A percentile compares a stretch with the other conserved stretches of the same genome.
phyloP scores from a whole-genome alignment of 1,140 invertebrate genomes.

The Drosophila willistoni region DNA sequence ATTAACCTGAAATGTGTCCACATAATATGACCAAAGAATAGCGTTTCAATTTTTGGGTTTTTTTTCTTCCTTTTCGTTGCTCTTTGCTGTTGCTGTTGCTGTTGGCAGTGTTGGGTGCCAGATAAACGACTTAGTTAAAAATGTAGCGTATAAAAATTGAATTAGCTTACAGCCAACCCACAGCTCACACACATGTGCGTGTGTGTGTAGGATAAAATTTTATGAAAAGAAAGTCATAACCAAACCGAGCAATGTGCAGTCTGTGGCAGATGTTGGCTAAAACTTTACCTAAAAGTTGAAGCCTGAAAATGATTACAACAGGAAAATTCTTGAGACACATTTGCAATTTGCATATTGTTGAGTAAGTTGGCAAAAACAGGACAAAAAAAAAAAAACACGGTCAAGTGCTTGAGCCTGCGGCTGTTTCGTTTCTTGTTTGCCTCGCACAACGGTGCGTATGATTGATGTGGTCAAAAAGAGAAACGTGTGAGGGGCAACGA shows the following conservation, averaged over 20 bases:
- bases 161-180: conserved; percentile 40
- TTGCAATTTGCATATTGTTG: conserved; percentile 74
- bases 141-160: conserved; percentile 58
- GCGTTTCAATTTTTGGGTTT: conserved; percentile 51
- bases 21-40: conserved; percentile 48
- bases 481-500: not conserved
- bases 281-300: conserved; percentile 32
- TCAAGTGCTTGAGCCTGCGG: conserved; percentile 40
- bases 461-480: conserved; percentile 71
- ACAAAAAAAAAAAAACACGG: conserved; percentile 17
- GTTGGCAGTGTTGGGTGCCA: conserved; percentile 54
- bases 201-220: conserved; percentile 4
- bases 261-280: conserved; percentile 40
- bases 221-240: conserved; percentile 51
- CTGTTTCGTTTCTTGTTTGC: conserved; percentile 56
- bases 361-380: conserved; percentile 12
- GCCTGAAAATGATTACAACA: conserved; percentile 11
- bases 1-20: conserved; percentile 59
- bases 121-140: conserved; percentile 74
- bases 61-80: too few relatives aligned
- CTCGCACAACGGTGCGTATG: conserved; percentile 67
- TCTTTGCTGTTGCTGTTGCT: conserved; percentile 2
- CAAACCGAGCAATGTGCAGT: conserved; percentile 25
- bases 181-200: conserved; percentile 29
- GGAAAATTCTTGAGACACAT: conserved; percentile 38